A percentile compares a stretch with the other conserved stretches of the same genome.
These are phyloP conservation scores for Cephus pulcher DNA, from an alignment of 2,888 invertebrate genomes.

Conservation along the genomic window DNA sequence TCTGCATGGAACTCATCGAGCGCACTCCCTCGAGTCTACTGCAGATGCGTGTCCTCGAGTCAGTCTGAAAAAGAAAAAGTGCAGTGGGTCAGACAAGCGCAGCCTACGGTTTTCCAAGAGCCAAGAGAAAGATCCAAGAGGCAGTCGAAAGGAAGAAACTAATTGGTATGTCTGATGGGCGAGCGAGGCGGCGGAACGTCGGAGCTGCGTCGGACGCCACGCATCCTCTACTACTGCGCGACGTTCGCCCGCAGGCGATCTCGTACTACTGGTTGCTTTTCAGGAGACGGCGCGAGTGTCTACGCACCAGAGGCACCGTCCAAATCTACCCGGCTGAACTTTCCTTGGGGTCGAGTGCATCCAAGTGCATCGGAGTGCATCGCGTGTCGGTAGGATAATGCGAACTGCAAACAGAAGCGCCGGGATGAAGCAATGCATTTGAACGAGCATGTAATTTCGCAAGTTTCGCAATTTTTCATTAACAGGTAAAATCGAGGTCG, in stretches of 20 bases:
- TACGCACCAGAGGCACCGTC: neutral
- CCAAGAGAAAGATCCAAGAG: neutral
- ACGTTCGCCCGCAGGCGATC: conserved; percentile 24
- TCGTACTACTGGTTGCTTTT: conserved; percentile 31
- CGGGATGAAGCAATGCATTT: neutral
- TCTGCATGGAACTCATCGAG: conserved; percentile 80
- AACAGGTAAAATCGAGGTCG: neutral
- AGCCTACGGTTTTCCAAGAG: neutral
- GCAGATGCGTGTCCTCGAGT: conserved; percentile 42
- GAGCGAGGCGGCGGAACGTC: no score
- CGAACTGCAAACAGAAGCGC: neutral
- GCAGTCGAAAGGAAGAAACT: conserved; percentile 10
- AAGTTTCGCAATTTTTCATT: neutral
- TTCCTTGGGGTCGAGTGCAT: neutral
- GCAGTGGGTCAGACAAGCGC: neutral
- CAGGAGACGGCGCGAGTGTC: neutral
- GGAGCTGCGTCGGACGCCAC: conserved; percentile 23
- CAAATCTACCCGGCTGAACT: neutral
- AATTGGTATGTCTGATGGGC: neutral
- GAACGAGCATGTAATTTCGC: neutral
- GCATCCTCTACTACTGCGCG: conserved; percentile 31
- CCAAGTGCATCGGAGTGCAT: neutral
- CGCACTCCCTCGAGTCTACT: conserved; percentile 51
- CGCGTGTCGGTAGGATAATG: neutral
- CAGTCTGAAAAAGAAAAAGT: conserved; percentile 40